Evolutionary conservation across 1,140 invertebrate species (phyloP).

Genomic region (Batillaria attramentaria): DNA sequence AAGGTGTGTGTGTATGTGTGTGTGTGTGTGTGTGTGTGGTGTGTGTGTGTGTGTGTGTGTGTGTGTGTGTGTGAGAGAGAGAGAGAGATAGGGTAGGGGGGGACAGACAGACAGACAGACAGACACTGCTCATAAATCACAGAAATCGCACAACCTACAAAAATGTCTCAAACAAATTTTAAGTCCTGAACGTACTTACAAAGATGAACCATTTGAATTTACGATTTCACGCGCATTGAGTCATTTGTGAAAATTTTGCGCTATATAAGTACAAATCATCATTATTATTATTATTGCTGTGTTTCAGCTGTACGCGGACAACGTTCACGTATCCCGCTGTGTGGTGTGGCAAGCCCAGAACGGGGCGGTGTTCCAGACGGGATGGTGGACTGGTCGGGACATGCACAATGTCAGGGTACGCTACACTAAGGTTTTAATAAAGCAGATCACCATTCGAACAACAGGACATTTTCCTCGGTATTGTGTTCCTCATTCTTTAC

Average conservation of each 20-base stretch:
- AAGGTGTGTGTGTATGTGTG: conserved; percentile 19
- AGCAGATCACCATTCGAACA: too few relatives aligned
- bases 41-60: background rate
- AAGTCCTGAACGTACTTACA: too few relatives aligned
- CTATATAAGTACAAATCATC: background rate
- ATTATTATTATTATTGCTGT: too few relatives aligned
- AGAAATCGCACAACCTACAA: background rate
- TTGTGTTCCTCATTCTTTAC: background rate
- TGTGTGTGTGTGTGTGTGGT: background rate
- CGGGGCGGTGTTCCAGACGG: conserved; percentile 38
- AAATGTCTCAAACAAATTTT: too few relatives aligned
- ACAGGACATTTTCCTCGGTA: background rate
- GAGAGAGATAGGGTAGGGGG: too few relatives aligned
- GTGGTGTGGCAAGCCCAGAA: conserved; percentile 40
- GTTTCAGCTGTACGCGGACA: conserved; percentile 27
- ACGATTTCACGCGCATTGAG: too few relatives aligned
- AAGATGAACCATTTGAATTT: too few relatives aligned
- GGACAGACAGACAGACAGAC: too few relatives aligned
- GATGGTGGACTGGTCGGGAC: conserved; percentile 30
- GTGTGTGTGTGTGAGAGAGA: too few relatives aligned
- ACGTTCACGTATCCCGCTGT: conserved; percentile 11
- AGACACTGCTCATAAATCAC: background rate
- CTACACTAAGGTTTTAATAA: too few relatives aligned
- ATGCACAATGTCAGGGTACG: conserved; percentile 10
- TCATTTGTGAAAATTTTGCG: background rate